A percentile compares a stretch with the other conserved stretches of the same genome.
These are phyloP conservation scores for Scaeva pyrastri DNA, from an alignment of 2,888 invertebrate species.

Conservation along the genomic window DNA sequence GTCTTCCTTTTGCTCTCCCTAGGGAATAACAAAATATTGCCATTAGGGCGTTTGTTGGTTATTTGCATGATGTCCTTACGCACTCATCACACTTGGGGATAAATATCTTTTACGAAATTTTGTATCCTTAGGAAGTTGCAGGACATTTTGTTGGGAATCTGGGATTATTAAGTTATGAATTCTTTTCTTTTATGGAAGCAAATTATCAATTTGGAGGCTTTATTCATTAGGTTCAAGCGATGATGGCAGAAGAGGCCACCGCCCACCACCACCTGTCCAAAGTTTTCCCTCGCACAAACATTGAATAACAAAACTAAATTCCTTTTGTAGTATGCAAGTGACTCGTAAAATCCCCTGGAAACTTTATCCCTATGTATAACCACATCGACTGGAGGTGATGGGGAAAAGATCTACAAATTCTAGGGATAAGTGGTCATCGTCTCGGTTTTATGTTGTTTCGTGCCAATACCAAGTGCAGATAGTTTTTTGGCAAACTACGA, in stretches of 20 bases:
- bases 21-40: conserved; percentile 29
- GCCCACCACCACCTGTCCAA: too few relatives aligned
- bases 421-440: neutral
- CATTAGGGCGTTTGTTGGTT: conserved; percentile 48
- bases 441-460: conserved; percentile 13
- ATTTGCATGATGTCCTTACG: conserved; percentile 48
- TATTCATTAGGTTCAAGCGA: neutral
- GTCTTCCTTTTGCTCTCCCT: neutral
- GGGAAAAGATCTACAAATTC: neutral
- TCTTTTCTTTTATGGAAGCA: neutral
- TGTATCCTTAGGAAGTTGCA: neutral
- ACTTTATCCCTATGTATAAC: neutral
- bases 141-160: neutral
- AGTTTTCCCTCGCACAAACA: neutral
- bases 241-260: neutral
- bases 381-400: neutral
- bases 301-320: neutral
- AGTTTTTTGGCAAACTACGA: conserved; percentile 29
- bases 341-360: neutral
- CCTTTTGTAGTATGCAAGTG: neutral
- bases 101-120: neutral
- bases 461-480: conserved; percentile 26
- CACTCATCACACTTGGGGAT: conserved; percentile 38
- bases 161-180: conserved; percentile 1
- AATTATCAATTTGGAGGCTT: conserved; percentile 8